Evolutionary conservation across 2,888 invertebrate species (phyloP), one percentile per base, ranked within the genome.

Genomic region (Adineta ricciae): DNA sequence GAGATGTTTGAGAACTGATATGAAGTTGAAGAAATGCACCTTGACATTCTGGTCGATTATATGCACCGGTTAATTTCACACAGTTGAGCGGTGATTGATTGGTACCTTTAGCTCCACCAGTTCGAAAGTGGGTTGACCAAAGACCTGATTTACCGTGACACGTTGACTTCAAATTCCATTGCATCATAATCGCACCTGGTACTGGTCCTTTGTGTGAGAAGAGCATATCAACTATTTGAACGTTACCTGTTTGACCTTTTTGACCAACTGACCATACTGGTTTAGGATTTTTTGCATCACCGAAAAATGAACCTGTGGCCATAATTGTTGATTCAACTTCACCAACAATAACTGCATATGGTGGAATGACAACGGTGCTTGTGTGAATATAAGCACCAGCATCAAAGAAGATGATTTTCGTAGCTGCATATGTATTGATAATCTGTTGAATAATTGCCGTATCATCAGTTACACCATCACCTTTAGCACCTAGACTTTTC

Each of bases 351-450:
- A 73, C 19, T 36, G 73, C 73, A 24, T 73, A 19, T 21, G 21
- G 36, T 73, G 73, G 73, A 19, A 73, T 73, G 38, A 36, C 7
- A 24, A 73, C 73, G 9, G 73, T 73, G 21, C 38, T 38, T 38
- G 73, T 73, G 11, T 73, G 73, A 27, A 73, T 73, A 73, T 73
- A 73, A 24, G 73, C 73, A 73, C 73, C 73, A 73, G 73, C 73
- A 38, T 73, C 73, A 73, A 73, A 73, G 73, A 73, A 73, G 21
- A 73, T 73, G 2, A 73, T 73, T 21, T 38, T 73, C 7, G 5
- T 73, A 1, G 38, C 38, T 9, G 73, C 73, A 38, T 73, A 73
- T 7, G 73, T 73, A 73, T 73, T 8, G 0, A 73, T 73, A 38
- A 73, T 73, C 24, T 11, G 5, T 73, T 73, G 73, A 73, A 73